These are phyloP conservation scores for Chrosomus eos DNA, from an alignment of 2,797 vertebrate species.

Conservation along the genomic window DNA sequence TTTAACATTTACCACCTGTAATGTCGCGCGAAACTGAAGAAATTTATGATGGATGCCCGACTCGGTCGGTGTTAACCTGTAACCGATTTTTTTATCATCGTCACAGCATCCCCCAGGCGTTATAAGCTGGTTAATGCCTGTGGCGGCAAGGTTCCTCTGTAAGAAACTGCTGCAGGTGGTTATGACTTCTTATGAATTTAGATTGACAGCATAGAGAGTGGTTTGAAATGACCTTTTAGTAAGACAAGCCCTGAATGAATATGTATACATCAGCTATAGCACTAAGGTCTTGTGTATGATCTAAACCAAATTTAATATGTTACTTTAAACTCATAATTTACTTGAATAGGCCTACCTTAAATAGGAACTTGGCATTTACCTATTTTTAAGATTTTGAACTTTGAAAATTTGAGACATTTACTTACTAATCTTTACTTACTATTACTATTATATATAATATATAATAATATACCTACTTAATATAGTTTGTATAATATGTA, in stretches of 20 bases:
- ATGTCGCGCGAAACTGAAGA: slow-evolving; percentile 45
- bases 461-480: neutral
- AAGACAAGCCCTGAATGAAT: slow-evolving; percentile 48
- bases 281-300: neutral
- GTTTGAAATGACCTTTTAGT: slow-evolving; percentile 56
- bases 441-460: neutral
- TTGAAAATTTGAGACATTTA: neutral
- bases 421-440: no score
- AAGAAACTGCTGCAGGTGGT: slow-evolving; percentile 34
- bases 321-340: neutral
- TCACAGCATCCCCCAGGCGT: slow-evolving; percentile 50
- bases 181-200: slow-evolving; percentile 45
- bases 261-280: neutral
- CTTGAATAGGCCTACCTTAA: neutral
- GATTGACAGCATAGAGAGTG: slow-evolving; percentile 47
- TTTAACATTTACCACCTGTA: slow-evolving; percentile 63
- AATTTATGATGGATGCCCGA: slow-evolving; percentile 43
- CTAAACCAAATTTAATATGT: neutral
- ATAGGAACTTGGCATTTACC: neutral
- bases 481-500: neutral
- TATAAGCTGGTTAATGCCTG: slow-evolving; percentile 50
- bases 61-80: slow-evolving; percentile 37
- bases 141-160: slow-evolving; percentile 30
- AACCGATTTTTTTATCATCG: slow-evolving; percentile 49
- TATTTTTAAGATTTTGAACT: neutral